phyloP scores from a whole-genome alignment of 1,140 invertebrate species.

The Trichogramma pretiosum region DNA sequence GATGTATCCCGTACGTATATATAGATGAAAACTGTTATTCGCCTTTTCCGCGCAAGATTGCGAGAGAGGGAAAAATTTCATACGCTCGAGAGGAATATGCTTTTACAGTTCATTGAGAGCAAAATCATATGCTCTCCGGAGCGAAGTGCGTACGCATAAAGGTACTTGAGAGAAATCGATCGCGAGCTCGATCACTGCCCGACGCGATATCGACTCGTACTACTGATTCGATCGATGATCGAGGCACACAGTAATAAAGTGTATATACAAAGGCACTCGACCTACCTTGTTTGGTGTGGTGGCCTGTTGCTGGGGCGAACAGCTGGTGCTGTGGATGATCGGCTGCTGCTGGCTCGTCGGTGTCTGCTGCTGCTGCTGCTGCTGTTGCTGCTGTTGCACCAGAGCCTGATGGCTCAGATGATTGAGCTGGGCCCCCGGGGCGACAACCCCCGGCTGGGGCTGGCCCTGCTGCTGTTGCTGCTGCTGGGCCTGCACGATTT shows the following conservation, averaged over 20 bases:
- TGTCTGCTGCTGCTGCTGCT: too few species aligned
- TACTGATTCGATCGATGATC: too few species aligned
- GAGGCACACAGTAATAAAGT: too few species aligned
- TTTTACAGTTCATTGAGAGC: too few species aligned
- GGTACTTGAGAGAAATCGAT: too few species aligned
- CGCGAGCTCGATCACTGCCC: too few species aligned
- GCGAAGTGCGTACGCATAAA: too few species aligned
- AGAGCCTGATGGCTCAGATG: slow-evolving; percentile 42
- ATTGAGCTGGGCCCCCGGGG: slow-evolving; percentile 39
- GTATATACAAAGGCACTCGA: neutral
- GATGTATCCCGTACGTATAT: neutral
- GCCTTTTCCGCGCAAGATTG: too few species aligned
- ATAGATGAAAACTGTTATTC: neutral
- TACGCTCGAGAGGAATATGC: too few species aligned
- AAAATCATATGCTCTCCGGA: too few species aligned
- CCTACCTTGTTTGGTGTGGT: slow-evolving; percentile 43
- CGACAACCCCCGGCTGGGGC: slow-evolving; percentile 33
- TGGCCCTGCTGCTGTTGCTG: slow-evolving; percentile 25
- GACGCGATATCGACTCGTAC: too few species aligned
- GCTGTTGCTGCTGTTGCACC: slow-evolving; percentile 31
- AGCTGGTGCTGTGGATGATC: slow-evolving; percentile 40
- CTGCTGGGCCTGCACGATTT: slow-evolving; percentile 22
- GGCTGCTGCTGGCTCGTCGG: slow-evolving; percentile 36
- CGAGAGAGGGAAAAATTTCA: neutral
- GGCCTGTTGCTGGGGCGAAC: slow-evolving; percentile 42